Base-by-base conservation (phyloP, 2,888 invertebrate genomes). In the Imbricaverruca yamaguchii region DNA sequence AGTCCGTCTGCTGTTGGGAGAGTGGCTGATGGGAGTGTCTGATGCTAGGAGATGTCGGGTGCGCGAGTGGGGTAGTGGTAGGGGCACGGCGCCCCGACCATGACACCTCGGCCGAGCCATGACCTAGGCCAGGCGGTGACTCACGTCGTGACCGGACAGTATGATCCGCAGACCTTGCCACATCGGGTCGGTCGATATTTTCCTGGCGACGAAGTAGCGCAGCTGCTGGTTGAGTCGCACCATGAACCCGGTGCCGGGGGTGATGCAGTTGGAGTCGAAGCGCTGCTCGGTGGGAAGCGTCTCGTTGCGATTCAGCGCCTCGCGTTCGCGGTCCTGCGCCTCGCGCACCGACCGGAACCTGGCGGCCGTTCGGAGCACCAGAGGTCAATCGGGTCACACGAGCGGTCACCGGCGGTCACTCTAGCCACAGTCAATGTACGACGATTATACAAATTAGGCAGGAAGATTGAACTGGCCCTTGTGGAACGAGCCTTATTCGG, bases 231-330 rank as follows among this genome's bases (percentile, higher is more conserved):
- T 95, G 21, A 98, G 89, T 13, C 92, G 91, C 0, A 91, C 92
- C 98, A 98, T 98, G 87, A 98, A 98, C 83, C 91, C 91, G 0
- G 96, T 95, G 84, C 98, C 98, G 0, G 98, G 98, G 0, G 98
- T 98, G 84, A 98, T 98, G 87, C 98, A 98, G 88, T 98, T 98
- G 39, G 96, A 97, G 88, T 98, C 98, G 87, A 98, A 98, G 82
- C 94, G 90, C 81, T 93, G 92, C 85, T 93, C 93, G 7, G 90
- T 88, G 0, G 96, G 95, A 80, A 97, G 87, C 0, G 87, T 87
- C 87, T 96, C 94, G 21, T 97, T 97, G 85, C 92, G 92, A 79
- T 90, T 90, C 85, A 88, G 88, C 0, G 97, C 97, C 85, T 92
- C 91, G 56, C 91, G 90, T 87, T 95, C 93, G 81, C 92, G 88